Evolutionary conservation across 35 echinoderm and acorn worm genomes (phyloP).

Genomic region (Apostichopus parvimensis): DNA sequence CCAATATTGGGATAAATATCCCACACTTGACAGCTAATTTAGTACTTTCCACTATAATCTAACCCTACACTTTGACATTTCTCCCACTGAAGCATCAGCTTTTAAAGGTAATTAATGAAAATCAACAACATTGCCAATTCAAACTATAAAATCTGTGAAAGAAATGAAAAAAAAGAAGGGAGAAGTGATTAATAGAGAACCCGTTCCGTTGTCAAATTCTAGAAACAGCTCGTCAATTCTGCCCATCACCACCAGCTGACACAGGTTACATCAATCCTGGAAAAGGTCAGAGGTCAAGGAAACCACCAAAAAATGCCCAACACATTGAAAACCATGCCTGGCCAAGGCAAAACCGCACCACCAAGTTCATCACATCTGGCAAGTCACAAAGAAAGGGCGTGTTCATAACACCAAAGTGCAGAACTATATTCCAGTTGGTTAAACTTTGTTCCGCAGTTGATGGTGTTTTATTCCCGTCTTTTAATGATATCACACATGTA

Average conservation of each 20-base stretch:
- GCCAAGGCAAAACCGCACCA: neutral
- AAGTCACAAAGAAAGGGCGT: neutral
- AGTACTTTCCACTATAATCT: no score
- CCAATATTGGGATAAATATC: no score
- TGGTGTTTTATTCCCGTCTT: no score
- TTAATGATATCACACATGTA: no score
- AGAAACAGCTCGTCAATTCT: neutral
- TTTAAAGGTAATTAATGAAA: no score
- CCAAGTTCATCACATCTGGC: neutral
- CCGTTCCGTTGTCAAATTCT: neutral
- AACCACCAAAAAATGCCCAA: conserved; percentile 8
- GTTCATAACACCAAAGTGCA: neutral
- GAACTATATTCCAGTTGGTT: no score
- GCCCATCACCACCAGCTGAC: conserved; percentile 22
- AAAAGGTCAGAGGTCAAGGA: neutral
- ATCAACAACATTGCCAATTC: no score
- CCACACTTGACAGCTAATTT: no score
- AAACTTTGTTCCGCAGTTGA: no score
- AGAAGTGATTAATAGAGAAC: conserved; percentile 31
- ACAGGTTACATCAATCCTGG: neutral
- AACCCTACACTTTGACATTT: no score
- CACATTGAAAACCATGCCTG: conserved; percentile 25
- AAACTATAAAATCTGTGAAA: neutral
- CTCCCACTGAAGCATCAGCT: no score
- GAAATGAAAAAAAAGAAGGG: neutral